Percentiles rank a stretch among this genome's conserved stretches.
These are phyloP conservation scores for Drosophila falleni DNA, from an alignment of 2,888 invertebrate species.

Conservation along the genomic window DNA sequence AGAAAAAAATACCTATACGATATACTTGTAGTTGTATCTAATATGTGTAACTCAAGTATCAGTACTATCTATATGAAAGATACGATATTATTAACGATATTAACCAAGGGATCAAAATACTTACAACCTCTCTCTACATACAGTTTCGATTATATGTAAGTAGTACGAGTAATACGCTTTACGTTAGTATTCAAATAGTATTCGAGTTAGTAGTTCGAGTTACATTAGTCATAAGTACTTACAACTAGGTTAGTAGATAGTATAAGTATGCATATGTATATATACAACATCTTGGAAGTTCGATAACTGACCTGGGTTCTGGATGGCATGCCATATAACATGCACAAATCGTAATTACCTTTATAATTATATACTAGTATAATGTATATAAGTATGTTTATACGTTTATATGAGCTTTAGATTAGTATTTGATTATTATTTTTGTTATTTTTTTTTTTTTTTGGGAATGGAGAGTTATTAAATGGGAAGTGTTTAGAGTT, in stretches of 20 bases:
- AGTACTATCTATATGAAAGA: not conserved
- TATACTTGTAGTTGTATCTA: slow-evolving; percentile 7
- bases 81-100: not conserved
- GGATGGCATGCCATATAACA: slow-evolving; percentile 70
- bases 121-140: slow-evolving; percentile 55
- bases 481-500: slow-evolving; percentile 62
- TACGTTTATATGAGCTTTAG: slow-evolving; percentile 63
- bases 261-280: slow-evolving; percentile 48
- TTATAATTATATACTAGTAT: slow-evolving; percentile 38
- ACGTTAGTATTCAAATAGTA: slow-evolving; percentile 55
- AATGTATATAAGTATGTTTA: slow-evolving; percentile 29
- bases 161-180: slow-evolving; percentile 46
- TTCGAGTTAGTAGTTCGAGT: slow-evolving; percentile 61
- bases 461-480: slow-evolving; percentile 65
- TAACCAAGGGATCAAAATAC: slow-evolving; percentile 37
- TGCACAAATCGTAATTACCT: slow-evolving; percentile 68
- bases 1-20: slow-evolving; percentile 3
- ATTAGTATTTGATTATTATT: slow-evolving; percentile 32
- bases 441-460: not conserved
- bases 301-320: slow-evolving; percentile 79
- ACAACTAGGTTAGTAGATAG: slow-evolving; percentile 48
- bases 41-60: slow-evolving; percentile 2
- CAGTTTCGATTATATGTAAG: slow-evolving; percentile 29
- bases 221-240: slow-evolving; percentile 63
- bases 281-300: slow-evolving; percentile 72